phyloP scores from a whole-genome alignment of 2,113 vertebrate genomes.

The Beaufortia kweichowensis region DNA sequence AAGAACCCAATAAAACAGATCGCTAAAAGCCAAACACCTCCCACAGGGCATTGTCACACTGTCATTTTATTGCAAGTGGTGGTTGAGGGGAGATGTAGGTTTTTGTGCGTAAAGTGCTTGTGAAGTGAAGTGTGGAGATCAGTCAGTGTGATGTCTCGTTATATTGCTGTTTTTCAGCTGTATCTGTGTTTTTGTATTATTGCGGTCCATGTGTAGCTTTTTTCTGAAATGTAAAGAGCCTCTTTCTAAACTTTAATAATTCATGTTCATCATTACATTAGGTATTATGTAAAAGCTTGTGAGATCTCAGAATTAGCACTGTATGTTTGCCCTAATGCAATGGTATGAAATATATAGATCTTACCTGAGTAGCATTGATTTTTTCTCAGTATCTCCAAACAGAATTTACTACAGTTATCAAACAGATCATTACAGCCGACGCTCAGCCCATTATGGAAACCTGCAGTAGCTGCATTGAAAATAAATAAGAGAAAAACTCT shows the following conservation, averaged over 20 bases:
- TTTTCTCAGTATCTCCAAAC: slow-evolving; percentile 11
- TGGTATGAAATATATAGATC: neutral
- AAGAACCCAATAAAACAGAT: slow-evolving; percentile 40
- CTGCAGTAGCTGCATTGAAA: slow-evolving; percentile 44
- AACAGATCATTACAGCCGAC: slow-evolving; percentile 9
- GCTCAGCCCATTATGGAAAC: slow-evolving; percentile 13
- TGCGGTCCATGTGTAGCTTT: slow-evolving; percentile 47
- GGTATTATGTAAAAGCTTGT: neutral
- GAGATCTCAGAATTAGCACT: neutral
- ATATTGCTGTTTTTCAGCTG: slow-evolving; percentile 45
- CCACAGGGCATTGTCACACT: slow-evolving; percentile 59
- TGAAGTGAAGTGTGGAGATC: slow-evolving; percentile 54
- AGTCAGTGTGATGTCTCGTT: slow-evolving; percentile 53
- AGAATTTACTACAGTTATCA: neutral
- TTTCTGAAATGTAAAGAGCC: neutral
- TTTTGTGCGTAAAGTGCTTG: slow-evolving; percentile 64
- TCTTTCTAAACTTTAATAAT: slow-evolving; percentile 49
- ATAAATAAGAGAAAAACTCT: slow-evolving; percentile 41
- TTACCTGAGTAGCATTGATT: slow-evolving; percentile 3
- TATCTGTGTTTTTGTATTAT: slow-evolving; percentile 57
- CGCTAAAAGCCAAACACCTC: slow-evolving; percentile 53
- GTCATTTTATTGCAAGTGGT: slow-evolving; percentile 56
- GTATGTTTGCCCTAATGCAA: slow-evolving; percentile 12
- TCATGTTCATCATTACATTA: slow-evolving; percentile 64
- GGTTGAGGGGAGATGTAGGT: slow-evolving; percentile 66